Evolutionary conservation across 2,797 vertebrate genomes (phyloP), one percentile per base, ranked within the genome.

Genomic region (Helostoma temminkii): DNA sequence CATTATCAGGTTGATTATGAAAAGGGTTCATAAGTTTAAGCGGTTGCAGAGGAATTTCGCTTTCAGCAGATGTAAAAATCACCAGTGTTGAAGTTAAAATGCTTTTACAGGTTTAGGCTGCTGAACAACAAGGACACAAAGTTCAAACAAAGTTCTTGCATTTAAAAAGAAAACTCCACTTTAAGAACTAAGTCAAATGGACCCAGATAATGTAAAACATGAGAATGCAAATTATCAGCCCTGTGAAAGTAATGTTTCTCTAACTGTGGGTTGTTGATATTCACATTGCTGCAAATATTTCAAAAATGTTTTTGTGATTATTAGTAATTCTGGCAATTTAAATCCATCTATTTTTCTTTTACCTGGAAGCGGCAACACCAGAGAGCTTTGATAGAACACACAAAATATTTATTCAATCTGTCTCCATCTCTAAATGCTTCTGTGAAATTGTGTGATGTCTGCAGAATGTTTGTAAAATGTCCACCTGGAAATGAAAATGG

Each of bases 121-220:
- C 53, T 39, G 1, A 74, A 65, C 16, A 75, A 65, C 45, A 49
- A 57, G 63, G 54, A 78, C 55, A 36, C 62, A 77, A 55, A 80
- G 83, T 80, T 86, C 73, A 76, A 69, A 57, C 57, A 50, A 60
- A 89, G 76, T 74, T 83, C 66, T 45, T 22, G 45, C 45, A 34
- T 63, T 80, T 32, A 19, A 37, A 61, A 48, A 25, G 2, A 48
- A 59, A 66, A 48, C 41, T 42, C 3, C 19, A 1, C 39, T n/a
- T n/a, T 9, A 55, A 21, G n/a, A n/a, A 19, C 41, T 22, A 19
- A 32, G n/a, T 36, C 41, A 11, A 37, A 14, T 7, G 6, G 30
- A 46, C 19, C 12, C 41, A 14, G 2, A 6, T 32, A 74, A 10
- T 26, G 21, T 34, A 25, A 52, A 46, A 25, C 39, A 30, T 8